A percentile compares a stretch with the other conserved stretches of the same genome.
These are phyloP conservation scores for Cancer borealis DNA, from an alignment of 2,888 invertebrate species.

Conservation along the genomic window DNA sequence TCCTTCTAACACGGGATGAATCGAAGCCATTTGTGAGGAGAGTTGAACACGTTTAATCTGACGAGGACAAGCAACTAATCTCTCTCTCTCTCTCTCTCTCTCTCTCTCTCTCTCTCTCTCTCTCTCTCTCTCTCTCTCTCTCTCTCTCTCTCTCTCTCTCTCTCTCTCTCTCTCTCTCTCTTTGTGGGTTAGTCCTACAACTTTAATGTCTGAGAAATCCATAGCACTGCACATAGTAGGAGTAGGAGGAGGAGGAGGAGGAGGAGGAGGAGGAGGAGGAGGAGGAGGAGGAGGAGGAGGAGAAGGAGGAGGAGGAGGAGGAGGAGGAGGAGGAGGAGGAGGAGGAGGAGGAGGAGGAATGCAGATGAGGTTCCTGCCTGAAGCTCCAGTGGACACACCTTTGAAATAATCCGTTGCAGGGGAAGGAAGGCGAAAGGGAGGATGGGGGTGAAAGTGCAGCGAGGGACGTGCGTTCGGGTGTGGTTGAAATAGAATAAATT, in stretches of 20 bases:
- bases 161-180: not conserved
- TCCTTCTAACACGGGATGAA: not conserved
- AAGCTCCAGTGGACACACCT: not conserved
- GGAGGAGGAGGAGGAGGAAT: not conserved
- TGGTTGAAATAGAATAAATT: not conserved
- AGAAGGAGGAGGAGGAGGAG: not conserved
- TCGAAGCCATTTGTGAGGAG: not conserved
- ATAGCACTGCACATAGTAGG: not conserved
- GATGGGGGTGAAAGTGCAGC: not conserved
- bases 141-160: not conserved
- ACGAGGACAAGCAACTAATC: not conserved
- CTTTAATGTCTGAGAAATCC: not conserved
- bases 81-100: constrained; percentile 9
- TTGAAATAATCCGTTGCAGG: not conserved
- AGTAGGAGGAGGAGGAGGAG: not conserved
- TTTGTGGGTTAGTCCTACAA: not conserved
- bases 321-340: not conserved
- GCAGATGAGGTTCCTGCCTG: not conserved
- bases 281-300: not conserved
- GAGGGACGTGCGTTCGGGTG: not conserved
- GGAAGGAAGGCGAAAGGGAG: not conserved
- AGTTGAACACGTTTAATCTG: constrained; percentile 2
- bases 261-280: not conserved
- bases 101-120: constrained; percentile 11
- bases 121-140: constrained; percentile 32